A percentile compares a stretch with the other conserved stretches of the same genome.
These are phyloP conservation scores for Dasyurus viverrinus DNA, from an alignment of 2,113 vertebrate genomes.

Conservation along the genomic window DNA sequence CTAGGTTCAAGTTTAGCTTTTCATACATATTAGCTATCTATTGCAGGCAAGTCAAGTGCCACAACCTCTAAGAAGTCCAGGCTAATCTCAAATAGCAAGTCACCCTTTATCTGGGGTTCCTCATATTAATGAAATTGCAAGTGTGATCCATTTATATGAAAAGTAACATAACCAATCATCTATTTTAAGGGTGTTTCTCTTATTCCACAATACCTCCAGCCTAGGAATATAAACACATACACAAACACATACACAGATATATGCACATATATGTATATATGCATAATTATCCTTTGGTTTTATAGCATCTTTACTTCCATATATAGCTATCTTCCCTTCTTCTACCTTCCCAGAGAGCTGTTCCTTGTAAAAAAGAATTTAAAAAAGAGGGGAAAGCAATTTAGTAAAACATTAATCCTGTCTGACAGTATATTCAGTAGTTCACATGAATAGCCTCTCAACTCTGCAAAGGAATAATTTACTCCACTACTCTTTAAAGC, in stretches of 20 bases:
- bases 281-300: background rate
- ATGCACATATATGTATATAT: no score
- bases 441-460: background rate
- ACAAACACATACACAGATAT: no score
- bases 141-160: background rate
- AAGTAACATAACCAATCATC: background rate
- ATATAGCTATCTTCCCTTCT: background rate
- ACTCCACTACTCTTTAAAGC: no score
- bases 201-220: no score
- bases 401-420: background rate
- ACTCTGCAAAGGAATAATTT: background rate
- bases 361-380: background rate
- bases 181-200: background rate
- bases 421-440: background rate
- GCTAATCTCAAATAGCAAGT: background rate
- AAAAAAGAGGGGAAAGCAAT: background rate
- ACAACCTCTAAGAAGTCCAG: background rate
- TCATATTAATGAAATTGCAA: background rate
- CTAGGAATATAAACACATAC: no score
- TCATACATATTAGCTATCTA: background rate
- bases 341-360: background rate
- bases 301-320: background rate
- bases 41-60: background rate
- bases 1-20: background rate
- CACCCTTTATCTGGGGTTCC: background rate